These are phyloP conservation scores for Serinus canaria DNA, from an alignment of 2,113 vertebrate species.

Conservation along the genomic window DNA sequence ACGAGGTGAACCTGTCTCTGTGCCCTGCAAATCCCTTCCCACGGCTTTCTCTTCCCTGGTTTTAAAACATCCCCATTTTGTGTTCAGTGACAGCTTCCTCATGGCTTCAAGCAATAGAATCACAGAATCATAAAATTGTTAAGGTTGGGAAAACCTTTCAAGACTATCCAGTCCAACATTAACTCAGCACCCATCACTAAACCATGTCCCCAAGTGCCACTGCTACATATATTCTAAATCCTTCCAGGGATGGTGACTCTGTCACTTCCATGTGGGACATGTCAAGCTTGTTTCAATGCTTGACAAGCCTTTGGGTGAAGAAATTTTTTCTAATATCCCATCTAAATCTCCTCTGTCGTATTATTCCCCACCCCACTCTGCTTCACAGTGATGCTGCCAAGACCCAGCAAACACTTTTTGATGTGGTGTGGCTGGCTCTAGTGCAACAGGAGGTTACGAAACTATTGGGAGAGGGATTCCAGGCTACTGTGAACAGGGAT, in stretches of 20 bases:
- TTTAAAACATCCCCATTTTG: neutral
- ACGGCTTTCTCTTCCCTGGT: neutral
- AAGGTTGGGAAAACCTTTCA: neutral
- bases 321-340: neutral
- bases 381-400: neutral
- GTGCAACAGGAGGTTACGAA: neutral
- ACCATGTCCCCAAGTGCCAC: neutral
- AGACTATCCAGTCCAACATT: neutral
- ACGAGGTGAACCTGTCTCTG: neutral
- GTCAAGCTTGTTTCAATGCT: neutral
- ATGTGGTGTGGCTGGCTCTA: neutral
- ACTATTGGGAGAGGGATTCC: neutral
- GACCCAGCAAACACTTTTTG: neutral
- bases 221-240: neutral
- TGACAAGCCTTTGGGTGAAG: neutral
- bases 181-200: rapidly evolving
- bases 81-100: neutral
- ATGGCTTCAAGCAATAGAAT: neutral
- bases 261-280: neutral
- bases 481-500: neutral
- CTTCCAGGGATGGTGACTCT: neutral
- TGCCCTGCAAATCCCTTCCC: neutral
- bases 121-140: neutral
- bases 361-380: neutral
- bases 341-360: neutral